Base-by-base conservation (phyloP, 2,888 invertebrate species). In the Apotomis turbidana region DNA sequence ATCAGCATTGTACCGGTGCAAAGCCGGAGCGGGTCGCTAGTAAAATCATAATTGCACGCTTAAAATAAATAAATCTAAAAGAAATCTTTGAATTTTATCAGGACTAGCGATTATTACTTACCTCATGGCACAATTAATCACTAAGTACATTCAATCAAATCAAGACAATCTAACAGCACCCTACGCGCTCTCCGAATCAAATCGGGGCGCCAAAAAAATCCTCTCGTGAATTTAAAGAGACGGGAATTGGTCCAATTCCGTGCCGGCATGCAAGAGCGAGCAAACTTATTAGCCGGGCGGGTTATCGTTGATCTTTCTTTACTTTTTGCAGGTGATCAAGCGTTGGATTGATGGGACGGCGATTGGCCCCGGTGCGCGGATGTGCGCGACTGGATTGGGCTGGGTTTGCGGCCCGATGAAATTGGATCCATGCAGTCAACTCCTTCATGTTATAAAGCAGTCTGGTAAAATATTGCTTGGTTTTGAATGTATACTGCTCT, bases 191-290 rank as follows among this genome's bases (percentile, higher is more conserved):
- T 68, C 62, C 51, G 59, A 74, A 70, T 74, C 72, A 77, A 78
- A 78, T 77, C 75, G 74, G 74, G 75, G 74, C 76, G 76, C 78
- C 76, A 81, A 84, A 71, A 83, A 85, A 81, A 75, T 77, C 81
- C 80, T 87, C 89, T 88, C 88, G 88, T 81, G 85, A 86, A 87
- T 86, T 86, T 85, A 85, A 85, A 85, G 83, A 83, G 82, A 58
- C 77, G 79, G 81, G 84, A 86, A 87, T 86, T 86, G 90, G 86
- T 84, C 85, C 90, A 88, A 90, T 90, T 90, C 87, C 88, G 89
- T 79, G 86, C 80, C 82, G 86, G 83, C 85, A 90, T 91, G 93
- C 90, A 90, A 91, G 90, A 91, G 90, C 84, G 92, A 86, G 87
- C 90, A 90, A 90, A 90, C 90, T 91, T 90, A 90, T 91, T 90